Percentiles rank a stretch among this genome's conserved stretches.
phyloP scores from a whole-genome alignment of 2,797 vertebrate genomes.

The Lacerta viridis region DNA sequence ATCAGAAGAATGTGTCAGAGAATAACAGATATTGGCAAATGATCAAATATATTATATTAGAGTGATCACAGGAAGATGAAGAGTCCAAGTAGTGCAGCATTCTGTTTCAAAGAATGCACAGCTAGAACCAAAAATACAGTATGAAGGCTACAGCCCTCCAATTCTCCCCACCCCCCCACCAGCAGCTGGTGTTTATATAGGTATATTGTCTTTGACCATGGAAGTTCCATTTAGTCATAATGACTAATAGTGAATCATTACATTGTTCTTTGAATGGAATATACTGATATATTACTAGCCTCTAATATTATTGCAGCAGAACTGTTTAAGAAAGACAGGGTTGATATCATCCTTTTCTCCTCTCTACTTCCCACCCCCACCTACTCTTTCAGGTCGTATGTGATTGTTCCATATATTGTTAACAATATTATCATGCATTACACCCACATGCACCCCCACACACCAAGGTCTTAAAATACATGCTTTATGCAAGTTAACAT shows the following conservation, averaged over 20 bases:
- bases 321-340: neutral
- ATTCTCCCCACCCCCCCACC: neutral
- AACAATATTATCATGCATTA: too few relatives aligned
- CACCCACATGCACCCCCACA: too few relatives aligned
- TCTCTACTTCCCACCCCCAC: neutral
- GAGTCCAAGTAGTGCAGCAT: constrained; percentile 10
- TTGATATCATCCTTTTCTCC: neutral
- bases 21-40: constrained; percentile 30
- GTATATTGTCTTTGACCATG: neutral
- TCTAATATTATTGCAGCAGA: neutral
- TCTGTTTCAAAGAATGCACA: neutral
- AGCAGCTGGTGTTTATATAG: neutral
- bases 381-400: neutral
- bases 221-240: neutral
- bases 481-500: constrained; percentile 3
- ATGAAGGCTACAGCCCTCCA: neutral
- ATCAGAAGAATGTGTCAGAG: neutral
- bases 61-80: neutral
- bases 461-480: neutral
- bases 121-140: neutral
- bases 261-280: neutral
- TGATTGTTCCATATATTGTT: neutral
- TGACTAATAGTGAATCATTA: neutral
- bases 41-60: constrained; percentile 33
- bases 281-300: constrained; percentile 22